These are phyloP conservation scores for Protobothrops flavoviridis DNA, from an alignment of 2,113 vertebrate species.

Conservation along the genomic window DNA sequence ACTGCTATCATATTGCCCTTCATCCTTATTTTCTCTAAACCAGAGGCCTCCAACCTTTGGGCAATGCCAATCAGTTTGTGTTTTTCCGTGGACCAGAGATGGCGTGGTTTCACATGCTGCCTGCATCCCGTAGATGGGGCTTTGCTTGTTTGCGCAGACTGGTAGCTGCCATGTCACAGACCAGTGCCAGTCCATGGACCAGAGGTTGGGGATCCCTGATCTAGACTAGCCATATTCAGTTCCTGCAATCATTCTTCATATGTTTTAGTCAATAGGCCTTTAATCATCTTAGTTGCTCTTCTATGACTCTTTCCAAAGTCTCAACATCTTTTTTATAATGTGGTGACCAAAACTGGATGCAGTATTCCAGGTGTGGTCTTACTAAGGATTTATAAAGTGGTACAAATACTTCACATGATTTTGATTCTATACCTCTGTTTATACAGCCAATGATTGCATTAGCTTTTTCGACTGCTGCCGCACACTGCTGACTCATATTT, in stretches of 20 bases:
- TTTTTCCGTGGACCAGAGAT: no score
- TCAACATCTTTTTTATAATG: not conserved
- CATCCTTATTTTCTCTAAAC: no score
- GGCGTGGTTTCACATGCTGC: no score
- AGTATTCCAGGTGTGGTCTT: not conserved
- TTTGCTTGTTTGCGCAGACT: no score
- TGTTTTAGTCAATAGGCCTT: not conserved
- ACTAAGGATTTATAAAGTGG: not conserved
- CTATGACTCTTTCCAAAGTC: not conserved
- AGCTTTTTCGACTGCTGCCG: not conserved
- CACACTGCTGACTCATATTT: not conserved
- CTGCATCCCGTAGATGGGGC: no score
- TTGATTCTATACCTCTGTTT: not conserved
- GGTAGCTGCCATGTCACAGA: no score
- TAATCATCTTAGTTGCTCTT: not conserved
- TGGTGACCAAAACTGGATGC: not conserved
- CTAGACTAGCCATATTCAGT: not conserved
- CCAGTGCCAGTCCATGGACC: no score
- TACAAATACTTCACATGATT: not conserved
- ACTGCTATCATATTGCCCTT: not conserved
- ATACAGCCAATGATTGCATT: not conserved
- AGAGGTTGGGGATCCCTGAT: no score
- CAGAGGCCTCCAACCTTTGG: no score
- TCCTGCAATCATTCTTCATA: not conserved
- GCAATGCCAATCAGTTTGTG: no score